These are phyloP conservation scores for Ifrita kowaldi DNA, from an alignment of 2,113 vertebrate genomes.

Conservation along the genomic window DNA sequence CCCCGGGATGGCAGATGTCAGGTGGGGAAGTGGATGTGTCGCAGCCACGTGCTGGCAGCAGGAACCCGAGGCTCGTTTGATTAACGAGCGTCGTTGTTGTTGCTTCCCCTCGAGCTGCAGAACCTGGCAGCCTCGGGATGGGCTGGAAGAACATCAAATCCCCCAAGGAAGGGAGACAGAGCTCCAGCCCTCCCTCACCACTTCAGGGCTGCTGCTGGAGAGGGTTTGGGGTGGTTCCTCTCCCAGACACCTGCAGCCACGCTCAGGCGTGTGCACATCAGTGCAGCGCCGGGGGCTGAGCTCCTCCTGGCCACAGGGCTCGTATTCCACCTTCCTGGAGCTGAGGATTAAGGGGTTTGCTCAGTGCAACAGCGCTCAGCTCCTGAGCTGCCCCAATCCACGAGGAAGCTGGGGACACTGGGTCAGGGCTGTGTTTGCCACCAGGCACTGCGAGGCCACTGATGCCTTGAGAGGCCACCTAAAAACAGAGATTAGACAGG, in stretches of 20 bases:
- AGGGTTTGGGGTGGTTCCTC: neutral
- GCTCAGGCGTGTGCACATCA: neutral
- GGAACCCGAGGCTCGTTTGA: neutral
- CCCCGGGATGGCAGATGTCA: neutral
- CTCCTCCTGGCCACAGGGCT: neutral
- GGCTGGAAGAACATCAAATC: constrained; percentile 50
- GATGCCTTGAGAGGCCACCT: no score
- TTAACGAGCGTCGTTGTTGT: neutral
- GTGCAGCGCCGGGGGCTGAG: fast-evolving
- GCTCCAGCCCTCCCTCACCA: neutral
- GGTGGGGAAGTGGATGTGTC: neutral
- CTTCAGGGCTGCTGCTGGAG: neutral
- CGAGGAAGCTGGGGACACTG: fast-evolving
- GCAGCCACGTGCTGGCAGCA: neutral
- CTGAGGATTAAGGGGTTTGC: neutral
- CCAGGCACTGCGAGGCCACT: neutral
- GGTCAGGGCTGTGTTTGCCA: neutral
- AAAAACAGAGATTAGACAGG: no score
- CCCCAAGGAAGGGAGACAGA: neutral
- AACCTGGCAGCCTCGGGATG: neutral
- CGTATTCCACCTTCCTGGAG: neutral
- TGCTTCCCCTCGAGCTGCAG: neutral
- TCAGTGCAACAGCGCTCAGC: no score
- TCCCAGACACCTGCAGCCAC: neutral
- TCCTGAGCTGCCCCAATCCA: neutral